A percentile compares a stretch with the other conserved stretches of the same genome.
Evolutionary conservation across 2,113 vertebrate species (phyloP).

Genomic region (Alaudala cheleensis): DNA sequence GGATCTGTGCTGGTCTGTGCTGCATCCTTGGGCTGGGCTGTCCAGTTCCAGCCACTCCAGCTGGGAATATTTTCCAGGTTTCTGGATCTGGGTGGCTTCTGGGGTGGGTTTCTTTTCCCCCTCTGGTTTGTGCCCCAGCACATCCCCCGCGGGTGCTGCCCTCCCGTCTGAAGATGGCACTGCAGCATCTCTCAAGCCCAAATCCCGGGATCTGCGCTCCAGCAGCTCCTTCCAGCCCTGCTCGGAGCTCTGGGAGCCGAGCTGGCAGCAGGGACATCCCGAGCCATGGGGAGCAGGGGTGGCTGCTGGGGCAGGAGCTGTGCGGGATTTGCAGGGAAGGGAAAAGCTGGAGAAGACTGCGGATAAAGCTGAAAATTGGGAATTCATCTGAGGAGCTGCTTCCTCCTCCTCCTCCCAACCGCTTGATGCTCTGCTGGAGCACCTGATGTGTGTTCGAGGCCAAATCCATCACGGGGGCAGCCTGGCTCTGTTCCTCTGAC

Average conservation of each 20-base stretch:
- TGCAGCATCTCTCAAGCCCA: conserved; percentile 13
- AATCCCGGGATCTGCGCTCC: background rate
- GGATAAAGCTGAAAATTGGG: background rate
- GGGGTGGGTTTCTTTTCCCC: too few species aligned
- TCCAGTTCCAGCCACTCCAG: background rate
- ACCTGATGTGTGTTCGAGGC: accelerated
- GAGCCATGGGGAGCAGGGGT: background rate
- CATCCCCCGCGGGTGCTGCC: background rate
- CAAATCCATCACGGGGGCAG: background rate
- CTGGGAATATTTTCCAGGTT: background rate
- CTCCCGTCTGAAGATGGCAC: conserved; percentile 67
- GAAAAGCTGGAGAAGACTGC: background rate
- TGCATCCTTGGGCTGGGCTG: background rate
- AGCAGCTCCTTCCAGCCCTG: background rate
- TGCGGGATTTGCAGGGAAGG: background rate
- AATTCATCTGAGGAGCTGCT: background rate
- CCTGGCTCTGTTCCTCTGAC: background rate
- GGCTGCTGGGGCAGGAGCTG: background rate
- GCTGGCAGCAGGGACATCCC: background rate
- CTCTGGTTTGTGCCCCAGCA: accelerated
- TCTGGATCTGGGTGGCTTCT: background rate
- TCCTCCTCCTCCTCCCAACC: background rate
- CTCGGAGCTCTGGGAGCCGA: background rate
- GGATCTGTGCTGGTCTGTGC: background rate
- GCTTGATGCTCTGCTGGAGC: background rate